phyloP scores from a whole-genome alignment of 2,113 vertebrate genomes.

The Plecturocebus donacophilus region DNA sequence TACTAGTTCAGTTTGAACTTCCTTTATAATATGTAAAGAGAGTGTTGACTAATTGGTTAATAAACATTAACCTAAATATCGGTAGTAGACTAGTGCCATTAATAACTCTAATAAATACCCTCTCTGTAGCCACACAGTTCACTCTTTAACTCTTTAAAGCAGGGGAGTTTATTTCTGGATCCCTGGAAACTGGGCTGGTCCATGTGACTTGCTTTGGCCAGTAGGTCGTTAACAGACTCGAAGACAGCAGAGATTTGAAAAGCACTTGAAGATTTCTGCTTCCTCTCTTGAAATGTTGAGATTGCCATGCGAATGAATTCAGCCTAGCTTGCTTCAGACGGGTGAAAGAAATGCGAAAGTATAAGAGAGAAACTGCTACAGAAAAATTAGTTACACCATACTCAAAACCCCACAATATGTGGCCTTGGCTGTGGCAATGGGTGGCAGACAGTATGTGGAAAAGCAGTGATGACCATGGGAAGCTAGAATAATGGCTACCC shows the following conservation, averaged over 20 bases:
- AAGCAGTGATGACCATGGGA: not conserved
- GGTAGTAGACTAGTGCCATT: not conserved
- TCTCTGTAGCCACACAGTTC: not conserved
- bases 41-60: constrained; percentile 1
- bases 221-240: not conserved
- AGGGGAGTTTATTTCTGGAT: not conserved
- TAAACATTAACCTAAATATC: not conserved
- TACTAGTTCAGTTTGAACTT: not conserved
- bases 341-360: not conserved
- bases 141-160: not conserved
- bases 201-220: not conserved
- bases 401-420: not conserved
- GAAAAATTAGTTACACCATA: not conserved
- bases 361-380: not conserved
- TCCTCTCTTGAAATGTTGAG: not conserved
- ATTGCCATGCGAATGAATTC: not conserved
- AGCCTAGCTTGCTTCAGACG: not conserved
- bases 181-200: not conserved
- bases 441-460: not conserved
- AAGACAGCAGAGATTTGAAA: not conserved
- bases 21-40: not conserved
- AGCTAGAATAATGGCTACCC: not conserved
- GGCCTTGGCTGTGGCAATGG: not conserved
- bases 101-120: not conserved
- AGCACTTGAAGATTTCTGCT: not conserved